A percentile compares a stretch with the other conserved stretches of the same genome.
Evolutionary conservation across 2,888 invertebrate genomes (phyloP).

Genomic region (Campaea margaritaria): DNA sequence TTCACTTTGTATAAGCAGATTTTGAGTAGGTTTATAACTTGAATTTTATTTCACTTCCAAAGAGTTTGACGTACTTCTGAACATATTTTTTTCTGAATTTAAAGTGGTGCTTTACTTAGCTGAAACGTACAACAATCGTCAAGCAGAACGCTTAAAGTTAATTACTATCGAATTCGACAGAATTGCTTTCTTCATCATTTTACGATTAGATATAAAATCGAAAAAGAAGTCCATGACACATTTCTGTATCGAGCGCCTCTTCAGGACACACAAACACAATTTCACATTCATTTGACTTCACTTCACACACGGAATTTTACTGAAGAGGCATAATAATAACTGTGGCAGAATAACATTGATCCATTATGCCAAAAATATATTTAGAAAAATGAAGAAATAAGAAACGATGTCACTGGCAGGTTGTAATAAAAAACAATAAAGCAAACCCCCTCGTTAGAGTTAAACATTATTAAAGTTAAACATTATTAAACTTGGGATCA

Average conservation of each 20-base stretch:
- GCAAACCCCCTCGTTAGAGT: background rate
- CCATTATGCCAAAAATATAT: background rate
- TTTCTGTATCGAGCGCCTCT: slow-evolving; percentile 67
- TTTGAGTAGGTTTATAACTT: too few relatives aligned
- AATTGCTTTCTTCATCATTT: slow-evolving; percentile 9
- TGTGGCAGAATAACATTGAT: slow-evolving; percentile 1
- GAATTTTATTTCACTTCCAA: too few relatives aligned
- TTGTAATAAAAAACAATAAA: background rate
- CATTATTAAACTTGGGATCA: slow-evolving; percentile 1
- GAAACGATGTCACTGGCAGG: background rate
- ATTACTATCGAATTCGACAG: background rate
- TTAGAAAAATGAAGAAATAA: too few relatives aligned
- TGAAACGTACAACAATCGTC: too few relatives aligned
- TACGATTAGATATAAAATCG: slow-evolving; percentile 19
- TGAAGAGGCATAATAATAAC: slow-evolving; percentile 20
- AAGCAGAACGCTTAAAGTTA: background rate
- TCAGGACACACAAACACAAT: slow-evolving; percentile 64
- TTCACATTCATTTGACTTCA: slow-evolving; percentile 34
- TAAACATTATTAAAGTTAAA: too few relatives aligned
- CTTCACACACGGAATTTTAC: slow-evolving; percentile 27
- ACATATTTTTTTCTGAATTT: too few relatives aligned
- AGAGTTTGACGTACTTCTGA: too few relatives aligned
- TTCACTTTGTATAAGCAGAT: too few relatives aligned
- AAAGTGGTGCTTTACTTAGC: too few relatives aligned
- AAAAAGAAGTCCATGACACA: slow-evolving; percentile 42